These are phyloP conservation scores for Polydrusus pterygomalis DNA, from an alignment of 2,888 invertebrate species.

Conservation along the genomic window DNA sequence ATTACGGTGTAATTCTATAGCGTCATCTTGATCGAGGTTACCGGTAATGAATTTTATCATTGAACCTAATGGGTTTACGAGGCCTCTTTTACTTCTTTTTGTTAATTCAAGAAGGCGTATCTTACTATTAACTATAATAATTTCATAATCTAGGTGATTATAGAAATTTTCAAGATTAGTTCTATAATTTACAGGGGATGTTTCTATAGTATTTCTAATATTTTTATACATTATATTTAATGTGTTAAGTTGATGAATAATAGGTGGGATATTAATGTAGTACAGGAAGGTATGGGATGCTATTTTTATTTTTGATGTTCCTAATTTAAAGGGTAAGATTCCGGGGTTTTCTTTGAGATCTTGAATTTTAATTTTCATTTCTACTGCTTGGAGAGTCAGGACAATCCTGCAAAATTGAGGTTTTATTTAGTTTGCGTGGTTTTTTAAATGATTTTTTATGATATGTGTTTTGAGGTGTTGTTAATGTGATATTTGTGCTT, in stretches of 20 bases:
- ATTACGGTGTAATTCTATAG: too few relatives aligned
- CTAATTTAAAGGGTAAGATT: slow-evolving; percentile 21
- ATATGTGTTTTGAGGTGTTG: neutral
- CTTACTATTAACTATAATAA: too few relatives aligned
- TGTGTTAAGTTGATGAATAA: neutral
- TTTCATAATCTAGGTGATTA: too few relatives aligned
- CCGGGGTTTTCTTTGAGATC: slow-evolving; percentile 15
- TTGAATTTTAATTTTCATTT: slow-evolving; percentile 17
- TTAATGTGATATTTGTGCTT: slow-evolving; percentile 1
- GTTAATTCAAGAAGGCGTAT: too few relatives aligned
- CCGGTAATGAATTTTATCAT: too few relatives aligned
- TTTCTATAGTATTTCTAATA: too few relatives aligned
- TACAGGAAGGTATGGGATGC: slow-evolving; percentile 20
- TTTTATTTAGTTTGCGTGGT: slow-evolving; percentile 7
- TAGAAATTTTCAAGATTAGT: too few relatives aligned
- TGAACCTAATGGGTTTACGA: too few relatives aligned
- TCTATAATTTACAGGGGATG: too few relatives aligned
- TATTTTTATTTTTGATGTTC: slow-evolving; percentile 9
- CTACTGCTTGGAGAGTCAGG: slow-evolving; percentile 1
- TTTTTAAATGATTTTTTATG: slow-evolving; percentile 7
- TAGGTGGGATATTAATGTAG: slow-evolving; percentile 8
- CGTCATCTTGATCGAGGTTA: neutral
- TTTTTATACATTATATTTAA: neutral
- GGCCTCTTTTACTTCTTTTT: too few relatives aligned
- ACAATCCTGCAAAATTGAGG: neutral